Base-by-base conservation (phyloP, 2,113 vertebrate genomes). In the Petaurus breviceps region DNA sequence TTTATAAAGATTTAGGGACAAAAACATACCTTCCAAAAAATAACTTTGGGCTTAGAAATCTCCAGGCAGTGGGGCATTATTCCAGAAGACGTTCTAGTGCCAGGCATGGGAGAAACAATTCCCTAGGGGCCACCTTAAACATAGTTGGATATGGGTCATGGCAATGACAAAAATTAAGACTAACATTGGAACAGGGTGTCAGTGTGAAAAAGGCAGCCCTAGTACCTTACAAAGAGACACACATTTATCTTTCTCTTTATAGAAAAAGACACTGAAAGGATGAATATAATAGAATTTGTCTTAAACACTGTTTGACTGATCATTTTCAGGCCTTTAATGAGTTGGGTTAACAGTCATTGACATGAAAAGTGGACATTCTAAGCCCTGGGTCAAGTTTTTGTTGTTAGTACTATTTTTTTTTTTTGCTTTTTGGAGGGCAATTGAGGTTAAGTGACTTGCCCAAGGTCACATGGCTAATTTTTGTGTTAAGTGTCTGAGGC, bases 131-230 rank as follows among this genome's bases (percentile, higher is more conserved):
- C 90, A 31, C 11, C 77, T 16, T 54, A 92, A 95, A 93, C 94
- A 91, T 8, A 2, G 26, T 89, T 1, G 89, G 23, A 0, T 28
- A 54, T 94, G 51, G 92, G 92, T 95, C 90, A 37, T 37, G 43
- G 31, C 54, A 96, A 90, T 95, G 96, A 37, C 4, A 68, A 94
- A 93, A 91, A n/a, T 90, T 49, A 90, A 55, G 5, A 50, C 43
- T 49, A 90, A 28, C 5, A 19, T 31, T 24, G 51, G 92, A 91
- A 90, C 92, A 16, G 95, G 90, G 90, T 93, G 89, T 51, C 43
- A 92, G 92, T 23, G 47, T 92, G 90, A 96, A 95, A 94, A 57
- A 54, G 11, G n/a, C 51, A 31, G 22, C 52, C 49, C 8, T 84
- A 93, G 25, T 43, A 77, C 0, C 50, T 51, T 37, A 51, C 46